Evolutionary conservation across 1,140 invertebrate species (phyloP), one percentile per base, ranked within the genome.

Genomic region (Penaeus vannamei): DNA sequence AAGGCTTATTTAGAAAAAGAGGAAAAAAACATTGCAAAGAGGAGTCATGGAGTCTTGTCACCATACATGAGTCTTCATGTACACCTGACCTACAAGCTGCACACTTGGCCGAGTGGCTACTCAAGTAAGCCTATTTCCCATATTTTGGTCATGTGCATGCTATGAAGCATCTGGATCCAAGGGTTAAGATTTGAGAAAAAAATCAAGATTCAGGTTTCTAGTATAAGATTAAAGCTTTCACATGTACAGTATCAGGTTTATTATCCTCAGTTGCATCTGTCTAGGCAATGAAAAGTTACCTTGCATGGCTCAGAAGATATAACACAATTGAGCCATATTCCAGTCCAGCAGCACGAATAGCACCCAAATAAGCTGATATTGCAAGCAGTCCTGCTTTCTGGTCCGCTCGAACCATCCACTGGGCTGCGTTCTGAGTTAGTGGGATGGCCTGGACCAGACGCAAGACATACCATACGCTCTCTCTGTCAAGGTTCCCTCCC

Each of bases 311-410:
- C 62, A 94, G 92, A 20, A 94, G 91, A 53, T 93, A 90, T 23
- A 84, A 64, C 53, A 94, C 93, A 85, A 94, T 91, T 1, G 92
- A 84, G 72, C 91, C 77, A 89, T 93, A 94, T 1, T 92, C 87
- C 66, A 92, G 91, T 83, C 92, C 91, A 8, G 94, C 92, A 7
- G 93, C 93, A 82, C 93, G 92, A 46, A 94, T 88, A 12, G 92
- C 93, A 76, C 93, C 94, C 89, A 94, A 89, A 89, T 94, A 94
- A n/a, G 93, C 92, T 91, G 92, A 92, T 12, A 91, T 36, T 22
- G 89, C 80, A 61, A 89, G 72, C 12, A 91, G 23, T 2, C 64
- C 80, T 62, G 81, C 91, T 36, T 79, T 84, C 62, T 83, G 64
- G 26, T 82, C 59, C 14, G 60, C 84, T 36, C 76, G 87, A 23